Conservation (phyloP, 2,888 invertebrate genomes). For the Rhamnusium bicolor region DNA sequence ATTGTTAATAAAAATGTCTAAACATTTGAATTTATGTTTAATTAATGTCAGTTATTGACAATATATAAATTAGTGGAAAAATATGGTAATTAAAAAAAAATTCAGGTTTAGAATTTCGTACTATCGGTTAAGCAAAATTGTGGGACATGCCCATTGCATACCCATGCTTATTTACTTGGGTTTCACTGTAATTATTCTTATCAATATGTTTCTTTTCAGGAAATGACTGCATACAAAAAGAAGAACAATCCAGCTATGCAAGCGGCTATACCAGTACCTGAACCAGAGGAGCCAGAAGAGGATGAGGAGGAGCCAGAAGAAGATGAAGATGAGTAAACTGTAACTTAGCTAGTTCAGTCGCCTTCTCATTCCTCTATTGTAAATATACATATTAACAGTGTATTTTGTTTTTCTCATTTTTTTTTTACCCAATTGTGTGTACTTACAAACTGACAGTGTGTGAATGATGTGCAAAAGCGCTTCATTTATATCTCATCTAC, state of each 20-base stretch:
- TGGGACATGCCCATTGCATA: background rate
- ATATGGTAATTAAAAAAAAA: too few species aligned
- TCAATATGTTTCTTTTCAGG: too few species aligned
- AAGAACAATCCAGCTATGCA: slow-evolving; percentile 73
- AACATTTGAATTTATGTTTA: too few species aligned
- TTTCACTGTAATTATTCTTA: too few species aligned
- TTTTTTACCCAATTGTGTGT: slow-evolving; percentile 62
- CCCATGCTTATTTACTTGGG: too few species aligned
- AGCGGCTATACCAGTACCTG: slow-evolving; percentile 74
- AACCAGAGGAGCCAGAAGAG: slow-evolving; percentile 78
- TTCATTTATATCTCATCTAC: slow-evolving; percentile 33
- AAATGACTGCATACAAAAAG: slow-evolving; percentile 91
- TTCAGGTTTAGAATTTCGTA: too few species aligned
- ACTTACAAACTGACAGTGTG: slow-evolving; percentile 66
- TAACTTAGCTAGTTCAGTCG: slow-evolving; percentile 58
- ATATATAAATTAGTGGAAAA: too few species aligned
- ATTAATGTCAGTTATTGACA: too few species aligned
- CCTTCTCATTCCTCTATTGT: slow-evolving; percentile 70
- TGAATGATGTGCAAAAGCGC: slow-evolving; percentile 37
- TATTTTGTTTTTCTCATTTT: slow-evolving; percentile 57
- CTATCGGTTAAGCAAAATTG: too few species aligned
- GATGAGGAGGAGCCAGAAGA: slow-evolving; percentile 73
- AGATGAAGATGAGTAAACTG: slow-evolving; percentile 72
- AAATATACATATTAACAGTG: slow-evolving; percentile 66
- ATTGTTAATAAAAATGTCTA: too few species aligned